These are phyloP conservation scores for Siniperca chuatsi DNA, from an alignment of 2,113 vertebrate genomes.

Conservation along the genomic window DNA sequence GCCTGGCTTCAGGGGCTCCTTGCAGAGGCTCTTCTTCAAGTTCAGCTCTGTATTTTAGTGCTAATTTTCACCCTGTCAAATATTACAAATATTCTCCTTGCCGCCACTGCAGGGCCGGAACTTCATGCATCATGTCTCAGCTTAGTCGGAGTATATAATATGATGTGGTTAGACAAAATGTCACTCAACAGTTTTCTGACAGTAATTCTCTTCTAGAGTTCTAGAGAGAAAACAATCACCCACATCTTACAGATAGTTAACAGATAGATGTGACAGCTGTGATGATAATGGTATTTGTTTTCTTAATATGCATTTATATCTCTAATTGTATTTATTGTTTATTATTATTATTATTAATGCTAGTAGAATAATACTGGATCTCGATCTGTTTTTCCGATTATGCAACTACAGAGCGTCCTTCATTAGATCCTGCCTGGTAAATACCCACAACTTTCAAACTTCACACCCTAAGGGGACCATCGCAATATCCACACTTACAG, in stretches of 20 bases:
- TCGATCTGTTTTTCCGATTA: background rate
- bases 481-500: background rate
- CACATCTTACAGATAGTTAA: background rate
- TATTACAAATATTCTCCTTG: slow-evolving; percentile 50
- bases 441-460: background rate
- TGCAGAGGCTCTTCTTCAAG: slow-evolving; percentile 22
- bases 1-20: slow-evolving; percentile 15
- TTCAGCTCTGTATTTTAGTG: slow-evolving; percentile 36
- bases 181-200: slow-evolving; percentile 15
- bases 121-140: slow-evolving; percentile 47
- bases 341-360: no score
- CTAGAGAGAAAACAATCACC: background rate
- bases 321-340: background rate
- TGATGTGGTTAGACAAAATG: slow-evolving; percentile 31
- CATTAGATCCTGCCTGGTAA: no score
- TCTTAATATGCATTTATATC: background rate
- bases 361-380: background rate
- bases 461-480: background rate
- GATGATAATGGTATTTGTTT: no score
- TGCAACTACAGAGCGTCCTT: background rate
- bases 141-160: slow-evolving; percentile 36
- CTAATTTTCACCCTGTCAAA: slow-evolving; percentile 56
- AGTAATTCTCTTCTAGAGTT: background rate
- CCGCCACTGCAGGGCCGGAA: slow-evolving; percentile 29
- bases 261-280: background rate